Evolutionary conservation across 2,113 vertebrate species (phyloP), one percentile per base, ranked within the genome.

Genomic region (Lamprotornis superbus): DNA sequence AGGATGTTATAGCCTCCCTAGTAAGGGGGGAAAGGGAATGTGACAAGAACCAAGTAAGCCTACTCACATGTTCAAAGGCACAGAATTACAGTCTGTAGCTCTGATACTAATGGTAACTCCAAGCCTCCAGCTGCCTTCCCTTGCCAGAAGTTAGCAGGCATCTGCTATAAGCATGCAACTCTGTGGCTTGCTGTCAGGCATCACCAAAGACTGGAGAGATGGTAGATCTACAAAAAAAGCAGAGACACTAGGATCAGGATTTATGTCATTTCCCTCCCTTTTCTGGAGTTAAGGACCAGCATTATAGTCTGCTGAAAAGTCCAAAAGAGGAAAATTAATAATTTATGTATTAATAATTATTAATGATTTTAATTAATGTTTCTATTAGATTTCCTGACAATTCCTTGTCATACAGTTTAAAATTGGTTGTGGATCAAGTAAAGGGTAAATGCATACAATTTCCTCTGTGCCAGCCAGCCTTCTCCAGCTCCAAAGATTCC

Each of bases 261-360:
- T 75, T 42, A 12, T 0, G 7, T 39, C 0, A 52, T 52, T 84
- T 52, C 12, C 11, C 8, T 11, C 3, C 2, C 3, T 59, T 78
- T 50, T 15, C 30, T 18, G 6, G 49, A 22, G 28, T 82, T 52
- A 78, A 75, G 10, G 30, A 63, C 15, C 44, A 79, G 35, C 28
- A 44, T 40, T 37, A 64, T 2, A 74, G 5, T 35, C 28, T 64
- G n/a, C 23, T 39, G 4, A 42, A 24, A 90, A 57, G 23, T 39
- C 42, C 2, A 2, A 65, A 83, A 14, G 9, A 13, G 16, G 9
- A 7, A 73, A 78, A 55, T 27, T 1, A 84, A 49, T 47, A n/a
- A 84, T 63, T 12, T 16, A 42, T 35, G 5, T 27, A n/a, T n/a
- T n/a, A n/a, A n/a, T n/a, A 35, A 70, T 44, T 68, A 64, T 23